Conservation (phyloP, 2,113 vertebrate species). For the Ctenodactylus gundi region DNA sequence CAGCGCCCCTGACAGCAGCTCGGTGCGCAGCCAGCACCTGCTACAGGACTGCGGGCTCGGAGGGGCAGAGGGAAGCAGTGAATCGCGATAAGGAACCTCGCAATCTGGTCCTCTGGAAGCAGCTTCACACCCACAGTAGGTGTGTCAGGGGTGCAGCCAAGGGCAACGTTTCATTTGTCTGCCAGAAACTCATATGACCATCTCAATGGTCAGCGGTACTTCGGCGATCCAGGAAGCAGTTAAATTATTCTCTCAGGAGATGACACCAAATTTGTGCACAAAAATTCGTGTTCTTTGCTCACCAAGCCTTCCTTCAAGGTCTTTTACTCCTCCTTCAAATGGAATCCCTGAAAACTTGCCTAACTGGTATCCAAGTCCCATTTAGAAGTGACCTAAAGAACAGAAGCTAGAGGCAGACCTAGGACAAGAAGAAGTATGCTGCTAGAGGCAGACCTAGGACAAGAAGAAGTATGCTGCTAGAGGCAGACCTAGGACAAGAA, state of each 20-base stretch:
- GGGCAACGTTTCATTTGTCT: neutral
- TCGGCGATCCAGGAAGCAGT: neutral
- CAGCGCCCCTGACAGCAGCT: neutral
- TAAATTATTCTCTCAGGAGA: neutral
- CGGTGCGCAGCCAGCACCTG: rapidly evolving
- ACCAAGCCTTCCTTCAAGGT: neutral
- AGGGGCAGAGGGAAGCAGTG: neutral
- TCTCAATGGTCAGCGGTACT: neutral
- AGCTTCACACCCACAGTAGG: neutral
- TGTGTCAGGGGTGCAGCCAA: neutral
- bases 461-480: too few relatives aligned
- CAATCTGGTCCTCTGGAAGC: neutral
- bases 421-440: too few relatives aligned
- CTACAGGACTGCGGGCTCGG: neutral
- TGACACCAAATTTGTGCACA: neutral
- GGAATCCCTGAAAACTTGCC: neutral
- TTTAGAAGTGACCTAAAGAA: neutral
- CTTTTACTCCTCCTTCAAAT: neutral
- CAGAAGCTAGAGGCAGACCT: too few relatives aligned
- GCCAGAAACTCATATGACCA: neutral
- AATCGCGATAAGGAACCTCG: neutral
- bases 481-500: too few relatives aligned
- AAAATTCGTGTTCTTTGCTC: neutral
- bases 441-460: too few relatives aligned
- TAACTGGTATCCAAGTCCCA: neutral